phyloP scores from a whole-genome alignment of 2,888 invertebrate genomes.

The Ctenicera cuprea region DNA sequence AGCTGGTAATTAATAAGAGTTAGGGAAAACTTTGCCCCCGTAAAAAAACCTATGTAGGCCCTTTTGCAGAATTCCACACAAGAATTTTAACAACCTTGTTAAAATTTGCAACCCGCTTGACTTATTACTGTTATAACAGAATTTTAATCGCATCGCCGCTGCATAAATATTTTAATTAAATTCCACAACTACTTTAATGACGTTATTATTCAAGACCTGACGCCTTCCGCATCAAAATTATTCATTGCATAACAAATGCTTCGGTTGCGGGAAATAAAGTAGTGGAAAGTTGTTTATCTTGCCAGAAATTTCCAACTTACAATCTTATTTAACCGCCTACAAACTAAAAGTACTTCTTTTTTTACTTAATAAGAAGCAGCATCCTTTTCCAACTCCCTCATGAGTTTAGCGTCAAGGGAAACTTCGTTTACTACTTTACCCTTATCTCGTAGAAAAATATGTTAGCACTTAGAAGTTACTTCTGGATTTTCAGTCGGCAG shows the following conservation, averaged over 20 bases:
- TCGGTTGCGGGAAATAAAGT: slow-evolving; percentile 28
- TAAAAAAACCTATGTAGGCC: background rate
- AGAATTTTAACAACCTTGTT: slow-evolving; percentile 41
- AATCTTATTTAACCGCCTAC: slow-evolving; percentile 10
- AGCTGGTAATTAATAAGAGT: background rate
- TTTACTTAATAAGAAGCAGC: slow-evolving; percentile 2
- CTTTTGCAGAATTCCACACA: background rate
- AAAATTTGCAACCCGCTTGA: slow-evolving; percentile 42
- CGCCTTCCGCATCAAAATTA: slow-evolving; percentile 47
- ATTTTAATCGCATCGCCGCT: slow-evolving; percentile 48
- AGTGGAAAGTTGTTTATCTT: slow-evolving; percentile 29
- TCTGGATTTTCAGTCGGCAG: background rate
- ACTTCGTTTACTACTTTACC: slow-evolving; percentile 3
- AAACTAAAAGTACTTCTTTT: slow-evolving; percentile 17
- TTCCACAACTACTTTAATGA: slow-evolving; percentile 51
- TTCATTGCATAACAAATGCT: slow-evolving; percentile 41
- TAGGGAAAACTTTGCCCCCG: background rate
- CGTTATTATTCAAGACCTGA: slow-evolving; percentile 47
- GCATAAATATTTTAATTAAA: slow-evolving; percentile 53
- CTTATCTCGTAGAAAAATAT: slow-evolving; percentile 6
- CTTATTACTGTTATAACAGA: slow-evolving; percentile 45
- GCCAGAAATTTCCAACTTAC: background rate
- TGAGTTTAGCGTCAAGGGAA: background rate
- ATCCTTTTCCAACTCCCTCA: background rate
- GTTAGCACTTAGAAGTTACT: background rate